Base-by-base conservation (phyloP, 2,888 invertebrate genomes). In the Timema cristinae region DNA sequence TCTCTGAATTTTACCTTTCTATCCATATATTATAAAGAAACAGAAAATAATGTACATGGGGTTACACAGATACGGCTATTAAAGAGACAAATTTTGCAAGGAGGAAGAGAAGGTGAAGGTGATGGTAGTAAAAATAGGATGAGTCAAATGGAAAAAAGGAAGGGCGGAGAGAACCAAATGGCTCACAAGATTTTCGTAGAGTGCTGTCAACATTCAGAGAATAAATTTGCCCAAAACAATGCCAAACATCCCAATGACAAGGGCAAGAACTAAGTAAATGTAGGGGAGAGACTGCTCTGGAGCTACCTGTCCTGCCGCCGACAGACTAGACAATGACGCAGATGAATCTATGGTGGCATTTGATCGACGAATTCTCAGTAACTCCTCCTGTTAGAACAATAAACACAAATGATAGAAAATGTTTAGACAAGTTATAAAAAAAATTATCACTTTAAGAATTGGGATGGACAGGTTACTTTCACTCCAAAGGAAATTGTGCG, bases 161-260 rank as follows among this genome's bases (percentile, higher is more conserved):
- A 67, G 56, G 59, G 71, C 56, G 54, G 66, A 74, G 71, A 66
- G 59, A 67, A 68, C 68, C 71, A 74, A 70, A 72, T 66, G 72
- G 72, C 71, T 71, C 73, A 73, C 73, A 70, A 66, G 61, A 68
- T 68, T 73, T 66, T 59, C 66, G 51, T 71, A 67, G 50, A 68
- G 56, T 70, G 72, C 67, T 67, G 67, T 68, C 67, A 77, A 77
- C 81, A 85, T 89, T 92, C 90, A 93, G 86, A 92, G 90, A 84
- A 91, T 84, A 85, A 90, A 91, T 85, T 92, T 93, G 82, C 92
- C 93, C 82, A 92, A 85, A 82, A 92, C 85, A 81, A 92, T 86
- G 81, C 92, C 91, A 81, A 92, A 82, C 77, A 93, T 81, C 77
- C 89, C 89, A 84, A 90, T 87, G 79, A 87, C 86, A 78, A 92